A percentile compares a stretch with the other conserved stretches of the same genome.
These are phyloP conservation scores for Drosophila percnosoma DNA, from an alignment of 2,888 invertebrate species.

Conservation along the genomic window DNA sequence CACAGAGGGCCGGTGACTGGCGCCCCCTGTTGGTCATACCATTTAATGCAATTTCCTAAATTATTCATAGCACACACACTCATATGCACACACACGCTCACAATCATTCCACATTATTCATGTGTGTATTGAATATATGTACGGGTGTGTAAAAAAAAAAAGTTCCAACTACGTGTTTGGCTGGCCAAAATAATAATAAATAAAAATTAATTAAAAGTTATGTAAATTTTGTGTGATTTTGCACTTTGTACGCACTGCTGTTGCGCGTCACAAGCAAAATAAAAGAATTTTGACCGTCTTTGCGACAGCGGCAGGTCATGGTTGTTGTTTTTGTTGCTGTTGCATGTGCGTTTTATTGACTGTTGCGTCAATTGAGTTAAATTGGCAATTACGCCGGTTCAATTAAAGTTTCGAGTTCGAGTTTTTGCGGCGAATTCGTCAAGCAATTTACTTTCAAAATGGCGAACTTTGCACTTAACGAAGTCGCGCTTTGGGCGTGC, in stretches of 20 bases:
- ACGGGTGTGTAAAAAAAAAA: slow-evolving; percentile 8
- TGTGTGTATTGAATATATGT: slow-evolving; percentile 3
- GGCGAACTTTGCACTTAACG: slow-evolving; percentile 65
- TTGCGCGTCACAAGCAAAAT: slow-evolving; percentile 29
- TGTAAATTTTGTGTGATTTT: slow-evolving; percentile 51
- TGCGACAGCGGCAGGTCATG: slow-evolving; percentile 66
- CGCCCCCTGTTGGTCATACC: slow-evolving; percentile 49
- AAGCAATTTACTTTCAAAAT: slow-evolving; percentile 62
- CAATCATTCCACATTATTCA: slow-evolving; percentile 5
- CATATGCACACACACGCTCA: slow-evolving; percentile 16
- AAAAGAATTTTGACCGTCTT: slow-evolving; percentile 35
- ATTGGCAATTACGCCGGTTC: slow-evolving; percentile 71
- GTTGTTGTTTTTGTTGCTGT: slow-evolving; percentile 56
- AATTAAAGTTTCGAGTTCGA: slow-evolving; percentile 63
- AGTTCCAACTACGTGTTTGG: slow-evolving; percentile 39
- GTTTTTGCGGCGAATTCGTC: slow-evolving; percentile 60
- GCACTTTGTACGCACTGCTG: slow-evolving; percentile 45
- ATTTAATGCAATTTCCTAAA: slow-evolving; percentile 47
- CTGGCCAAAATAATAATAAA: slow-evolving; percentile 16
- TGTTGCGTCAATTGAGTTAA: slow-evolving; percentile 72
- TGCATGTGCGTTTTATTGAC: slow-evolving; percentile 45
- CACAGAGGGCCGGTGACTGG: slow-evolving; percentile 36
- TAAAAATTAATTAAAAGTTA: slow-evolving; percentile 36
- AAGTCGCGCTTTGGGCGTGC: slow-evolving; percentile 15
- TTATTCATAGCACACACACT: slow-evolving; percentile 50